Base-by-base conservation (phyloP, 2,888 invertebrate species). In the Drosophila stalkeri region DNA sequence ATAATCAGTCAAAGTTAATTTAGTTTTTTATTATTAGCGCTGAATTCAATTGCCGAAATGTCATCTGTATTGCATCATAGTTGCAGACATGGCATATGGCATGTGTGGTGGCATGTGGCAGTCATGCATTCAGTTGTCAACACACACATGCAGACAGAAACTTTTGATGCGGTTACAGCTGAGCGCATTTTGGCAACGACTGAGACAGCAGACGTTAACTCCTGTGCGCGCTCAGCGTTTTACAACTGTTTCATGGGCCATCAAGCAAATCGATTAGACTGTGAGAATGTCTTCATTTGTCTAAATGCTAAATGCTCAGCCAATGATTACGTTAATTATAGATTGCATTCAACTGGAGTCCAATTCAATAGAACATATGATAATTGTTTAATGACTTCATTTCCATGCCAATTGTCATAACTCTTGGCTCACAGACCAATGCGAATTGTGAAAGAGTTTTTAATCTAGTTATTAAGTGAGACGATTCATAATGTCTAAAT, bases 41-140 rank as follows among this genome's bases (percentile, higher is more conserved):
- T 67, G 60, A 54, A 74, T 80, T 81, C 64, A 81, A 77, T 81
- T 81, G 71, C 68, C 74, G 47, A 81, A 79, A 69, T 66, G 72
- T 63, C 51, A 60, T 23, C 27, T 23, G 51, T 20, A 63, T 87
- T 85, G 77, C 82, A 76, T 62, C 82, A 86, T 75, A 75, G 80
- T 71, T 62, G 60, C 66, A 43, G 43, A 46, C 41, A 44, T n/a
- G 76, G 61, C 66, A 62, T 64, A 46, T 44, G 41, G 52, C 72
- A 65, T 47, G 60, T n/a, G 74, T 59, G 49, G 35, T 12, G 52
- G 20, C 43, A 31, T 18, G 47, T 52, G 41, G 47, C 72, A 63
- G 60, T 12, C 60, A 63, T 65, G 76, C 81, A 86, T 67, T 79
- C 77, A 86, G 63, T 62, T 82, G 71, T 75, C 81, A 83, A 70